A percentile compares a stretch with the other conserved stretches of the same genome.
phyloP scores from a whole-genome alignment of 2,113 vertebrate genomes.

The Nesoenas mayeri region DNA sequence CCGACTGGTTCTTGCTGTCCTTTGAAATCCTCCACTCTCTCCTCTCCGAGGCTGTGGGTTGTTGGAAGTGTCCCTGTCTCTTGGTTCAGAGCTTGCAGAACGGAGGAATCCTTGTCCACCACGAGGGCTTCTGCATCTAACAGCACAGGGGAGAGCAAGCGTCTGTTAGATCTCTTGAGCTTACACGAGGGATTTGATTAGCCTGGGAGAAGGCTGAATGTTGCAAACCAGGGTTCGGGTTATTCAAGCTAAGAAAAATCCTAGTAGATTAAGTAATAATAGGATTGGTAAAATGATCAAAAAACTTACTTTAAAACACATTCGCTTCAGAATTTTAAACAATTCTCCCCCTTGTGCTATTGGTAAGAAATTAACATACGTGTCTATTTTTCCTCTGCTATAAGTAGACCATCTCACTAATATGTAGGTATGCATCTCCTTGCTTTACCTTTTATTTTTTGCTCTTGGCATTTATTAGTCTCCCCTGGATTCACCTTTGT shows the following conservation, averaged over 20 bases:
- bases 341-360: not conserved
- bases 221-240: not conserved
- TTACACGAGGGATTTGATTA: not conserved
- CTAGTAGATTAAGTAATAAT: not conserved
- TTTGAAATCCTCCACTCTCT: not conserved
- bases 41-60: not conserved
- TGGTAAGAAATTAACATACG: not conserved
- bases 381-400: not conserved
- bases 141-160: not conserved
- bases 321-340: not conserved
- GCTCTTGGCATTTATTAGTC: conserved; percentile 26
- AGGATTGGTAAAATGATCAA: not conserved
- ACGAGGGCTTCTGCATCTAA: not conserved
- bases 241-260: not conserved
- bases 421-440: not conserved
- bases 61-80: not conserved
- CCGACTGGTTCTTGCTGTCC: not conserved
- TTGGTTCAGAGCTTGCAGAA: not conserved
- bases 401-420: not conserved
- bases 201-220: not conserved
- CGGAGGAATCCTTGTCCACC: not conserved
- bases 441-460: not conserved
- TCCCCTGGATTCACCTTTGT: not conserved
- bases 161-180: not conserved
- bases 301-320: not conserved